Percentiles rank a stretch among this genome's conserved stretches.
phyloP scores from a whole-genome alignment of 2,888 invertebrate genomes.

The Nomada goodeniana region DNA sequence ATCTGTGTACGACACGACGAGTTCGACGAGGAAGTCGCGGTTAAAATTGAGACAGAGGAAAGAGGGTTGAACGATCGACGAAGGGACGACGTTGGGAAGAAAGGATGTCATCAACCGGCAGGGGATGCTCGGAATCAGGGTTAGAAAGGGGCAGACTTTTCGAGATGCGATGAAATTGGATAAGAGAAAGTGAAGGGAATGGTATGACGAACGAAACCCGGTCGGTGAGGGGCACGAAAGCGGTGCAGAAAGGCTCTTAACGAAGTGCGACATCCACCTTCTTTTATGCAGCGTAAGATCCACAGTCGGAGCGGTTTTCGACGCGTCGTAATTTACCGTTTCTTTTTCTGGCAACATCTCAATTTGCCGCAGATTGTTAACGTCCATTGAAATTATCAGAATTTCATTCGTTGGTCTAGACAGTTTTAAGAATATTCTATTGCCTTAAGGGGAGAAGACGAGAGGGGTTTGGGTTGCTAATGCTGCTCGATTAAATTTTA shows the following conservation, averaged over 20 bases:
- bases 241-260: conserved; percentile 68
- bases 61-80: conserved; percentile 39
- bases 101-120: conserved; percentile 24
- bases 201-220: conserved; percentile 48
- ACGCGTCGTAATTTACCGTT: conserved; percentile 31
- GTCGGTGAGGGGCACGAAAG: conserved; percentile 22
- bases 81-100: conserved; percentile 18
- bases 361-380: background rate
- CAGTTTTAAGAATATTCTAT: background rate
- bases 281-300: conserved; percentile 34
- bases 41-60: conserved; percentile 59
- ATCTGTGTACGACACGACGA: conserved; percentile 46
- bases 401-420: background rate
- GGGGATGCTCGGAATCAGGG: conserved; percentile 45
- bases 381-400: conserved; percentile 13
- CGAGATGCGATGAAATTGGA: conserved; percentile 67
- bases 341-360: background rate
- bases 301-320: conserved; percentile 5
- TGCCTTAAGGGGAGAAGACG: too few species aligned
- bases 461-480: background rate
- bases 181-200: conserved; percentile 59
- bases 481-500: background rate
- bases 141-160: conserved; percentile 51
- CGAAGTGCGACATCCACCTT: conserved; percentile 77
- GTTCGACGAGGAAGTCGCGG: conserved; percentile 59